Evolutionary conservation across 2,113 vertebrate genomes (phyloP).

Genomic region (Pachycephala philippinensis): DNA sequence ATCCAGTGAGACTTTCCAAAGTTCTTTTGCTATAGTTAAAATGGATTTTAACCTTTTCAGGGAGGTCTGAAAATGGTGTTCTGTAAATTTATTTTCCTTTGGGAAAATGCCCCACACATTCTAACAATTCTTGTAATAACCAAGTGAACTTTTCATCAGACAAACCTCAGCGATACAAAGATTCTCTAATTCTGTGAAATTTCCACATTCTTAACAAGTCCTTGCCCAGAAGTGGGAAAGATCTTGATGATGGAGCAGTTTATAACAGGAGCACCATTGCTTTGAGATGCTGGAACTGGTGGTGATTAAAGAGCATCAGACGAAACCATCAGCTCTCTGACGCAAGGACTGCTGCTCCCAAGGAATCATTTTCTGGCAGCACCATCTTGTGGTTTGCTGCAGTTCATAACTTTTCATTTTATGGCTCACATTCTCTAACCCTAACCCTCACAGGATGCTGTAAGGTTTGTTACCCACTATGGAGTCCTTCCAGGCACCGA

Average conservation of each 20-base stretch:
- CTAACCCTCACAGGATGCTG: not conserved
- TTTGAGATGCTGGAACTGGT: not conserved
- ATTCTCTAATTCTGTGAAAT: not conserved
- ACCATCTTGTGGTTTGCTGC: slow-evolving; percentile 38
- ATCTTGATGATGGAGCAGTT: not conserved
- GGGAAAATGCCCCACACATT: not conserved
- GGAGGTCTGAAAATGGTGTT: not conserved
- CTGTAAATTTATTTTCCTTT: not conserved
- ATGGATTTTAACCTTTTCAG: not conserved
- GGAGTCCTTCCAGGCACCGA: not conserved
- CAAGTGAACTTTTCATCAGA: not conserved
- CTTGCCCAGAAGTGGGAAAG: not conserved
- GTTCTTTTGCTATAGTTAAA: not conserved
- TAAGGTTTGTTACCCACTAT: rapidly evolving
- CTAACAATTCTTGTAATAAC: not conserved
- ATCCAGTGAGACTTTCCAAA: not conserved
- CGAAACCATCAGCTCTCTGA: not conserved
- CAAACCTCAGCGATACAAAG: rapidly evolving
- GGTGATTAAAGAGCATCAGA: not conserved
- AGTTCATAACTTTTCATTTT: not conserved
- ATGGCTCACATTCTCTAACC: not conserved
- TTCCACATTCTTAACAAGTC: not conserved
- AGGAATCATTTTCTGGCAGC: not conserved
- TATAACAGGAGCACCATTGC: not conserved
- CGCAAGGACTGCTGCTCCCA: rapidly evolving